These are phyloP conservation scores for Eueremaeus valkanovi DNA, from an alignment of 2,888 invertebrate genomes.

Conservation along the genomic window DNA sequence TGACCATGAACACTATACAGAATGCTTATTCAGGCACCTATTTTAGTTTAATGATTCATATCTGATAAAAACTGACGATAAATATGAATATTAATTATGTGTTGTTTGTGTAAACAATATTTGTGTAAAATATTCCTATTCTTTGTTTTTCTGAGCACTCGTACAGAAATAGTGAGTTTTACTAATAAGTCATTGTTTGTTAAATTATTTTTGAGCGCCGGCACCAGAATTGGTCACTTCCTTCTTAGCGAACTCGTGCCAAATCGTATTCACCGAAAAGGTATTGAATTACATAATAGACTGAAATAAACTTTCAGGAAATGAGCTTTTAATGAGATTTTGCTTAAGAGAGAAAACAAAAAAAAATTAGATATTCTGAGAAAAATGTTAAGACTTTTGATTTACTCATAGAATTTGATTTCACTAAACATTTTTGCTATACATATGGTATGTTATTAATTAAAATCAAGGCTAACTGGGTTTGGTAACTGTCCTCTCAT, in stretches of 20 bases:
- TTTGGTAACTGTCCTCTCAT: not conserved
- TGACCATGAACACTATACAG: too few species aligned
- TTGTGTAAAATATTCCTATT: too few species aligned
- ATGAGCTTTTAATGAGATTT: not conserved
- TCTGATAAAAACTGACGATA: too few species aligned
- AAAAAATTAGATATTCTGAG: not conserved
- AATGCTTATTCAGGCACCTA: too few species aligned
- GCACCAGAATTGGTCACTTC: not conserved
- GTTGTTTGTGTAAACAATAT: too few species aligned
- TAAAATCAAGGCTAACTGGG: conserved; percentile 8
- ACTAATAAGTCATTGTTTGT: not conserved
- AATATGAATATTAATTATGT: too few species aligned
- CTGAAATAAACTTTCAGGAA: not conserved
- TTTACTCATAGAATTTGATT: too few species aligned
- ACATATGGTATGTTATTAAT: too few species aligned
- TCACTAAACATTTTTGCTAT: too few species aligned
- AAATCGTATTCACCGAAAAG: not conserved
- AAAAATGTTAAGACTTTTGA: not conserved
- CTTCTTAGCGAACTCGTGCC: not conserved
- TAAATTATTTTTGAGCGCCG: not conserved
- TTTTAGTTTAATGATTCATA: too few species aligned
- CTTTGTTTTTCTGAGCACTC: too few species aligned
- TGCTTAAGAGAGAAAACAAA: not conserved
- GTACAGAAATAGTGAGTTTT: not conserved
- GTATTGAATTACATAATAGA: not conserved